Evolutionary conservation across 2,888 invertebrate species (phyloP), one percentile per base, ranked within the genome.

Genomic region (Belgica antarctica): DNA sequence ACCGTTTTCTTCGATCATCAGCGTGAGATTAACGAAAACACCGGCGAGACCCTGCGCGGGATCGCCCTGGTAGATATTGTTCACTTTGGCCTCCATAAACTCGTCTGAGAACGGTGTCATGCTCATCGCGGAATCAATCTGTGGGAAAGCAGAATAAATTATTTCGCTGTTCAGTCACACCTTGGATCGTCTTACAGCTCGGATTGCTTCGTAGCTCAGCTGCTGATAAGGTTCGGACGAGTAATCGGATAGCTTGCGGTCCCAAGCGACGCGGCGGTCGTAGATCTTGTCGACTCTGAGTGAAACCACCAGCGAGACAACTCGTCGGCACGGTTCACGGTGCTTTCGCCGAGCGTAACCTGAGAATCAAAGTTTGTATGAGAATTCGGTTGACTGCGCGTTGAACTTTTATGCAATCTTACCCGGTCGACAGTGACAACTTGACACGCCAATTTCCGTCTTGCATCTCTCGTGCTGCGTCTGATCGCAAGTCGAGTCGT

Each of bases 81-180:
- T 94, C 1, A 95, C 87, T 69, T 86, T 84, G 0, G 90, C 87
- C 47, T 89, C 88, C 77, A 94, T 86, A 77, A 92, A 94, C 75
- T 91, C 90, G 75, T 92, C 90, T 0, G 92, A 91, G 76, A 93
- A 91, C 0, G 92, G 92, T 0, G 94, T 94, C 90, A 94, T 92
- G 0, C 92, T 90, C 86, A 95, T 91, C 0, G 94, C 91, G 0
- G 94, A 93, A 78, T 93, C 92, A 76, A 95, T 85, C 94, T 94
- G 77, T 8, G 77, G n/a, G 10, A 10, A 31, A 76, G 71, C n/a
- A n/a, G n/a, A n/a, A n/a, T n/a, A n/a, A n/a, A n/a, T n/a, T n/a
- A n/a, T n/a, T n/a, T n/a, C n/a, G n/a, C n/a, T n/a, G n/a, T n/a
- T n/a, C n/a, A n/a, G n/a, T n/a, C n/a, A n/a, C n/a, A n/a, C n/a